phyloP scores from a whole-genome alignment of 2,888 invertebrate genomes.

The Melinaea menophilus region DNA sequence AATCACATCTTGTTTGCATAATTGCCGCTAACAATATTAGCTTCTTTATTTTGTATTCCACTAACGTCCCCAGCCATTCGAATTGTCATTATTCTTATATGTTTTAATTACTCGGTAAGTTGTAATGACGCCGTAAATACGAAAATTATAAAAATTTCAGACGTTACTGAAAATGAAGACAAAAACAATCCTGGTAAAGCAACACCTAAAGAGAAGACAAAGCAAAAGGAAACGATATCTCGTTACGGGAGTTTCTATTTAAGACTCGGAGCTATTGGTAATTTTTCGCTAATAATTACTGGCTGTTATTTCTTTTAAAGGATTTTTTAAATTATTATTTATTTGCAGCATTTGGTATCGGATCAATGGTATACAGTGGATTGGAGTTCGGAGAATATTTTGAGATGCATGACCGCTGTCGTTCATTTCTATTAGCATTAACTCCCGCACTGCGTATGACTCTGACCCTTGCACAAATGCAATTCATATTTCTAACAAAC shows the following conservation, averaged over 20 bases:
- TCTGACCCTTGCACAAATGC: constrained; percentile 92
- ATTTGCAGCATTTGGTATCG: constrained; percentile 74
- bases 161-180: constrained; percentile 58
- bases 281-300: constrained; percentile 31
- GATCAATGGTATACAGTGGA: constrained; percentile 85
- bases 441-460: constrained; percentile 89
- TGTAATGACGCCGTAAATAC: neutral
- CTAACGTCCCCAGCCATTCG: constrained; percentile 59
- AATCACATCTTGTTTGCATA: constrained; percentile 76
- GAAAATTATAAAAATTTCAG: constrained; percentile 35
- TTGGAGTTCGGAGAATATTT: constrained; percentile 86
- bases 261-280: constrained; percentile 89
- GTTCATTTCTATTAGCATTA: constrained; percentile 82
- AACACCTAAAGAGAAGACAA: constrained; percentile 55
- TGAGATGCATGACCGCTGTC: constrained; percentile 82
- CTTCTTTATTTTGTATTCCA: constrained; percentile 67
- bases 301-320: constrained; percentile 9
- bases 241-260: constrained; percentile 92
- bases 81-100: constrained; percentile 53
- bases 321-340: constrained; percentile 2
- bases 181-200: constrained; percentile 55
- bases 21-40: constrained; percentile 66
- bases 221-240: constrained; percentile 62
- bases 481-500: constrained; percentile 95
- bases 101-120: constrained; percentile 24